Percentiles rank a stretch among this genome's conserved stretches.
Evolutionary conservation across 2,888 invertebrate species (phyloP).

Genomic region (Acrocyrtus sp.): DNA sequence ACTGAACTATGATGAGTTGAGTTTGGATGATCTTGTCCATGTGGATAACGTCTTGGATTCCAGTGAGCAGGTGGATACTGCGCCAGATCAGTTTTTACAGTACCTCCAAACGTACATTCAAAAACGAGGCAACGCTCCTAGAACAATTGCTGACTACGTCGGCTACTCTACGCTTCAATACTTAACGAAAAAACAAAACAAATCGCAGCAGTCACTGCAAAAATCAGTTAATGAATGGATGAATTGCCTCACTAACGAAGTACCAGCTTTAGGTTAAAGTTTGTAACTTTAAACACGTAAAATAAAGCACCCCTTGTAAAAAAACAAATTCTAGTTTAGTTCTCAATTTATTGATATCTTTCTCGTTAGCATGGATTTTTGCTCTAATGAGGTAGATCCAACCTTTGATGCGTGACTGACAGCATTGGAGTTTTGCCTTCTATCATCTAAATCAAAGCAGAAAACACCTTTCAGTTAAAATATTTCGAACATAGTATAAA

Average conservation of each 20-base stretch:
- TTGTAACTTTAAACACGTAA: no score
- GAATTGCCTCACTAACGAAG: conserved; percentile 36
- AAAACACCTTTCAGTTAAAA: not conserved
- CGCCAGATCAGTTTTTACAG: conserved; percentile 30
- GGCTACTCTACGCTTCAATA: conserved; percentile 39
- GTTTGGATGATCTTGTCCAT: conserved; percentile 25
- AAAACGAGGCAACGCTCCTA: not conserved
- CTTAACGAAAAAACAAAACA: conserved; percentile 23
- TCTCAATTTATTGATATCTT: conserved; percentile 1
- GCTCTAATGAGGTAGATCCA: conserved; percentile 36
- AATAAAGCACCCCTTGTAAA: no score
- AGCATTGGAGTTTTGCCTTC: conserved; percentile 51
- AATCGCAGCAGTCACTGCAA: conserved; percentile 15
- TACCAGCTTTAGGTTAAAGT: conserved; percentile 15
- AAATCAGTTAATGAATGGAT: conserved; percentile 39
- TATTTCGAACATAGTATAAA: no score
- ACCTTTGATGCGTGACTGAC: conserved; percentile 38
- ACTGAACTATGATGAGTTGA: conserved; percentile 34
- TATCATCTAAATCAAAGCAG: conserved; percentile 36
- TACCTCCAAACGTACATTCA: conserved; percentile 33
- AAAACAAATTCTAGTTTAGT: no score
- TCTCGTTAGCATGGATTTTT: not conserved
- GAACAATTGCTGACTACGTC: conserved; percentile 36
- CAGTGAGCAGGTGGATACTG: conserved; percentile 13
- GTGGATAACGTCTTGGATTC: conserved; percentile 30